A percentile compares a stretch with the other conserved stretches of the same genome.
These are phyloP conservation scores for Polydrusus cervinus DNA, from an alignment of 2,888 invertebrate species.

Conservation along the genomic window DNA sequence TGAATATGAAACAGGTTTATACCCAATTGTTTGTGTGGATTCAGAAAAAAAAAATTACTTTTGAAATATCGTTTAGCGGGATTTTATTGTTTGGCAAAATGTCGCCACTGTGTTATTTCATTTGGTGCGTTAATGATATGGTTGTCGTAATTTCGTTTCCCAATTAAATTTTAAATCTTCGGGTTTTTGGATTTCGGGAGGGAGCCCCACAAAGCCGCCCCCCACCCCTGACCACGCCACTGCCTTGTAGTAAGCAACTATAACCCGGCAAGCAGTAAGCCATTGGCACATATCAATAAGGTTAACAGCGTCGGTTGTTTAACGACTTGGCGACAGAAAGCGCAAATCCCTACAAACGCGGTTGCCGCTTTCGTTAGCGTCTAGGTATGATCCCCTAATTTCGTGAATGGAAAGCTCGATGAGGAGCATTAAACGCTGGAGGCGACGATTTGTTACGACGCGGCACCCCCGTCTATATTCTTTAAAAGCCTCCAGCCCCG, in stretches of 20 bases:
- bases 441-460: slow-evolving; percentile 30
- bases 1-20: no score
- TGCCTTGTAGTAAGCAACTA: neutral
- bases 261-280: neutral
- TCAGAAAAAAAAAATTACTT: no score
- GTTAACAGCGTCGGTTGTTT: slow-evolving; percentile 18
- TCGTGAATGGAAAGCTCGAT: slow-evolving; percentile 29
- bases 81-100: no score
- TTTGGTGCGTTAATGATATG: no score
- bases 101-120: no score
- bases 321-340: slow-evolving; percentile 26
- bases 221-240: no score
- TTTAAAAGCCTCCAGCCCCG: slow-evolving; percentile 25
- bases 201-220: no score
- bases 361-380: slow-evolving; percentile 15
- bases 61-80: no score
- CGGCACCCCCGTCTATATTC: slow-evolving; percentile 24
- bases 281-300: slow-evolving; percentile 20
- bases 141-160: no score
- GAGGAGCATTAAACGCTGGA: slow-evolving; percentile 20
- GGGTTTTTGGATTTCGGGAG: no score
- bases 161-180: no score
- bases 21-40: no score
- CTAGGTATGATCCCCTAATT: slow-evolving; percentile 26
- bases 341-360: slow-evolving; percentile 34